Evolutionary conservation across 2,113 vertebrate genomes (phyloP).

Genomic region (Anguilla rostrata): DNA sequence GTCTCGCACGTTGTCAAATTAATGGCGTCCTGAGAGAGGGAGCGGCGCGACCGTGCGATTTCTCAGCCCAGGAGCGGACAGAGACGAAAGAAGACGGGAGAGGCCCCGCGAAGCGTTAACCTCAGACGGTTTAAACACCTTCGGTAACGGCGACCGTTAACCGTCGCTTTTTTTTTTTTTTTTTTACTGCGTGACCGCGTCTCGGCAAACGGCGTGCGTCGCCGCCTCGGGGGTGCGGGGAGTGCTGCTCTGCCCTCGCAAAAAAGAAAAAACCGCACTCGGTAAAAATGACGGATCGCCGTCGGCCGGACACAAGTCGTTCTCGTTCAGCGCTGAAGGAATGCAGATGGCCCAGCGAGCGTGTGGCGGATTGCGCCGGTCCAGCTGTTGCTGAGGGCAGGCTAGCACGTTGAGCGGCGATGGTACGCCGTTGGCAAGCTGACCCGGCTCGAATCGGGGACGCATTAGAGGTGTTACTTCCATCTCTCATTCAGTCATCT

Average conservation of each 20-base stretch:
- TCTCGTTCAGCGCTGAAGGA: background rate
- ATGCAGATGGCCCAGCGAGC: background rate
- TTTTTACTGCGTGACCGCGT: background rate
- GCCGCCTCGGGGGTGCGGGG: no score
- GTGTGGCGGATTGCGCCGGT: background rate
- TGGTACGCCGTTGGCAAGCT: no score
- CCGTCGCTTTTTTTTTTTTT: background rate
- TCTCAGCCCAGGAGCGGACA: background rate
- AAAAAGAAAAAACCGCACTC: background rate
- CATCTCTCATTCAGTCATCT: background rate
- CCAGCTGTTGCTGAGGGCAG: no score
- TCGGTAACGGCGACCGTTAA: background rate
- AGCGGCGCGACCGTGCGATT: background rate
- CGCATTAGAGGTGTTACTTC: background rate
- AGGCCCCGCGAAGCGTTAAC: background rate
- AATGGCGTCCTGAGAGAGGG: background rate
- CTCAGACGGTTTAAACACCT: background rate
- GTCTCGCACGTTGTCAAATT: conserved; percentile 2
- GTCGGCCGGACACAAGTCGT: background rate
- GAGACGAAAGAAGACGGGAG: background rate
- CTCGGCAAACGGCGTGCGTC: no score
- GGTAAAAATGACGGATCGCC: background rate
- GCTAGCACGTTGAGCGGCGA: background rate
- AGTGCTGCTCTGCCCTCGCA: no score
- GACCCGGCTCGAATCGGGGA: background rate